Evolutionary conservation across 2,797 vertebrate genomes (phyloP), one percentile per base, ranked within the genome.

Genomic region (Schizopygopsis malacanthus): DNA sequence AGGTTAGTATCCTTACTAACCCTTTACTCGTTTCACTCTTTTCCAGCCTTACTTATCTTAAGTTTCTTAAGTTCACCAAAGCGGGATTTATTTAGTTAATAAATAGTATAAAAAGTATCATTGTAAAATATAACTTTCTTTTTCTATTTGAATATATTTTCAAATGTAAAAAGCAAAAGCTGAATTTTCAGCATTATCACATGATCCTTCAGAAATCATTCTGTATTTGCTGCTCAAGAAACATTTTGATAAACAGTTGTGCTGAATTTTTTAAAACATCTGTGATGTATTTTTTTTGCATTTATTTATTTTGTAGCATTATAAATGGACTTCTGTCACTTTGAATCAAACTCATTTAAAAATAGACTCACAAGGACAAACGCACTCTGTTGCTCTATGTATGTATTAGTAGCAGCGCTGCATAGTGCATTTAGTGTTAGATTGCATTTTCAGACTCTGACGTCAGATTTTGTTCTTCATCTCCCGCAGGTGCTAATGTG

Each of bases 1-100:
- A 98, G 98, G 98, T 99, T 92, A 98, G 98, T 98, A 94, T 94
- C 94, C 93, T 50, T 79, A 90, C 94, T 94, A 94, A 93, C 94
- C 91, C 92, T 93, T 43, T 16, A 22, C 28, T 80, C n/a, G n/a
- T 91, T 93, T 93, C 92, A 41, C 13, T 16, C 61, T 45, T 76
- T 89, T 91, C 81, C 4, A 0, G 1, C 52, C 50, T 89, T 87
- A 39, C 63, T 81, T 72, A n/a, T 89, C 75, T 85, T 37, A 56
- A 16, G 37, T 54, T 37, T 54, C 18, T 41, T 20, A 65, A 15
- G 6, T 15, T 59, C 16, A 37, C 18, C 3, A n/a, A 25, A 4
- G 0, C 37, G n/a, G 37, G 2, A 0, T 59, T 54, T 39, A 52
- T 75, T 50, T 52, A 43, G 13, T 12, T 11, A 6, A 12, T 10